Evolutionary conservation across 2,888 invertebrate genomes (phyloP).

Genomic region (Pterostichus niger): DNA sequence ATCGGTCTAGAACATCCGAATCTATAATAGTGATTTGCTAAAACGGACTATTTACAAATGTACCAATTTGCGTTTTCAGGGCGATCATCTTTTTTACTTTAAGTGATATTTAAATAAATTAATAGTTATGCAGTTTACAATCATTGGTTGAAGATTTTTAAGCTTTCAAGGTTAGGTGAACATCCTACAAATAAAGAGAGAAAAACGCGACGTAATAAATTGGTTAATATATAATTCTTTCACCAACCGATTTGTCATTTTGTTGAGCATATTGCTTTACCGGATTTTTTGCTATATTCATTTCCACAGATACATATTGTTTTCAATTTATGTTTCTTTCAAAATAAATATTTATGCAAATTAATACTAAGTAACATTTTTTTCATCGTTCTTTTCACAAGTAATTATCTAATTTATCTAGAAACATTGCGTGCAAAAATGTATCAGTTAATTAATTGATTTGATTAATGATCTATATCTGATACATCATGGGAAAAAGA

Average conservation of each 20-base stretch:
- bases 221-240: conserved; percentile 50
- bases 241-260: conserved; percentile 34
- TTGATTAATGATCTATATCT: conserved; percentile 24
- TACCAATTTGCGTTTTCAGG: conserved; percentile 33
- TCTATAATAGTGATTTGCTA: conserved; percentile 54
- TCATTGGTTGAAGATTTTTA: conserved; percentile 28
- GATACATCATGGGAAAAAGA: conserved; percentile 17
- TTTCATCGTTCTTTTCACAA: not conserved
- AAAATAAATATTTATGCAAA: not conserved
- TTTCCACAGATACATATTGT: conserved; percentile 3
- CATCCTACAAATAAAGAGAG: conserved; percentile 40
- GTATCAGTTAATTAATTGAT: conserved; percentile 22
- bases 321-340: not conserved
- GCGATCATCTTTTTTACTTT: conserved; percentile 38
- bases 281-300: conserved; percentile 4
- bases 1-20: conserved; percentile 40
- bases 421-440: conserved; percentile 28
- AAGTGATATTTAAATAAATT: conserved; percentile 49
- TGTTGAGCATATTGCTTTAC: conserved; percentile 9
- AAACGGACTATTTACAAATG: conserved; percentile 54
- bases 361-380: no score
- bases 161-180: conserved; percentile 28
- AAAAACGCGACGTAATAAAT: conserved; percentile 29
- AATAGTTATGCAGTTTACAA: conserved; percentile 46
- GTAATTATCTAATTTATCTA: conserved; percentile 4